A percentile compares a stretch with the other conserved stretches of the same genome.
These are phyloP conservation scores for Bombyx huttoni DNA, from an alignment of 2,888 invertebrate genomes.

Conservation along the genomic window DNA sequence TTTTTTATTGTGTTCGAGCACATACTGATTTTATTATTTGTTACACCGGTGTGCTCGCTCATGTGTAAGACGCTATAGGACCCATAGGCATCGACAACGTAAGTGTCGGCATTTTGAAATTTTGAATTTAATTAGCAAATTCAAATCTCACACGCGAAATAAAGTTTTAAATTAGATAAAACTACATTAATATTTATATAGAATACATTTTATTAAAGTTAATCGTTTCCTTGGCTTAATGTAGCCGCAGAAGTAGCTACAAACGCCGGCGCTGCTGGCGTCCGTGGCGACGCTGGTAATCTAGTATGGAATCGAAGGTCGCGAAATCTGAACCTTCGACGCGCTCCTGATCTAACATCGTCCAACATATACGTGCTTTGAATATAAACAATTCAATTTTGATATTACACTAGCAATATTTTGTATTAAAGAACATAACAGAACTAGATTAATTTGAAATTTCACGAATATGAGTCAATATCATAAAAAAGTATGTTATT, in stretches of 20 bases:
- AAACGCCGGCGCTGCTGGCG: slow-evolving; percentile 52
- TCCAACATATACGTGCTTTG: not conserved
- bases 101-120: too few relatives aligned
- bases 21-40: too few relatives aligned
- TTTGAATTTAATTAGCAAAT: too few relatives aligned
- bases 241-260: slow-evolving; percentile 34
- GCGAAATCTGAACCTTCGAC: slow-evolving; percentile 57
- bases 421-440: not conserved
- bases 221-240: slow-evolving; percentile 34
- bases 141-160: too few relatives aligned
- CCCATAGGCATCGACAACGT: too few relatives aligned
- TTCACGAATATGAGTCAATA: not conserved
- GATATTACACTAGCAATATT: not conserved
- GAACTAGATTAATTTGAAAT: not conserved
- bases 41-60: too few relatives aligned
- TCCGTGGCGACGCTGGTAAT: slow-evolving; percentile 60
- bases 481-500: not conserved
- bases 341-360: slow-evolving; percentile 41
- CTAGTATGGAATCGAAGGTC: slow-evolving; percentile 61
- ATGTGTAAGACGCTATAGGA: too few relatives aligned
- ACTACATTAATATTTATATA: slow-evolving; percentile 17
- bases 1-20: slow-evolving; percentile 9
- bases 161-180: slow-evolving; percentile 5
- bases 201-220: slow-evolving; percentile 7
- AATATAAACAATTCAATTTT: not conserved